Base-by-base conservation (phyloP, 1,140 invertebrate genomes). In the Conus ventricosus region DNA sequence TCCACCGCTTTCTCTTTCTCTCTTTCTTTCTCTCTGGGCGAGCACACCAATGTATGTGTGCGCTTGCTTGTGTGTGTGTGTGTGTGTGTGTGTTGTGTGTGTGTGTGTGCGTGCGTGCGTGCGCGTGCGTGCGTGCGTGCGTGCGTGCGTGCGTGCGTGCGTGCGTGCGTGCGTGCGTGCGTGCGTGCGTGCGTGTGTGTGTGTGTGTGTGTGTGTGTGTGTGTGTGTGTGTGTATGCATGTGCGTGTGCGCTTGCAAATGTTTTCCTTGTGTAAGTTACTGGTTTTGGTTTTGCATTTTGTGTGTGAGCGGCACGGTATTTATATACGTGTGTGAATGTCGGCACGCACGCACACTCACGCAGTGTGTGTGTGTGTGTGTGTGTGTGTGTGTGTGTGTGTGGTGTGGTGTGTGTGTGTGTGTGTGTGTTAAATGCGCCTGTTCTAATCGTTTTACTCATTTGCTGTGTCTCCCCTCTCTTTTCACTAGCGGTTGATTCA, bases 141-240 rank as follows among this genome's bases (percentile, higher is more conserved):
- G 71, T 75, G 71, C 7, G 71, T 20, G 17, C 7, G 71, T n/a
- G 71, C 4, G 71, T n/a, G 71, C 1, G 71, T 20, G n/a, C n/a
- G 71, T 1, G 71, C n/a, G 71, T 75, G 15, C 23, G 71, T 6
- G 71, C 23, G 71, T 1, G 71, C 23, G 71, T 39, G 39, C 3
- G 71, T 6, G 3, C 71, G 71, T 25, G 71, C 23, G 3, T 25
- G 71, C 51, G 25, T 25, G 76, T 51, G 76, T 25, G 76, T 51
- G 76, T 25, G 76, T 80, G 76, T 25, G 76, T 51, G 39, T 25
- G 76, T 80, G 76, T 80, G 71, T 80, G 76, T 51, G 71, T 75
- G 71, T 75, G 71, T 75, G 71, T 20, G 17, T 75, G 71, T n/a
- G 13, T 75, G 4, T 75, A 23, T 25, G 71, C 8, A 23, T 20